phyloP scores from a whole-genome alignment of 2,797 vertebrate genomes.

The Acridotheres tristis region DNA sequence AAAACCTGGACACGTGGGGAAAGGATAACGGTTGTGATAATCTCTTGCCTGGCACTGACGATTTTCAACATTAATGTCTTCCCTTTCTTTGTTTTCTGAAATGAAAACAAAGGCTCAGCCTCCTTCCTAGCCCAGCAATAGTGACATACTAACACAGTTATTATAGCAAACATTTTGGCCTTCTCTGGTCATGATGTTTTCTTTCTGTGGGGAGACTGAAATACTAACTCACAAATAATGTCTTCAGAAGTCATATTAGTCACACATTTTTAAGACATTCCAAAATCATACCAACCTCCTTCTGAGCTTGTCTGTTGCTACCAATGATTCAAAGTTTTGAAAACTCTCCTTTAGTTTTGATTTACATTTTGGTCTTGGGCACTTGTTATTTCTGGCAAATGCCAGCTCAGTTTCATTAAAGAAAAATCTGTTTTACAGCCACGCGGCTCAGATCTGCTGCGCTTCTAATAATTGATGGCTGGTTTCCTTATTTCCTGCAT shows the following conservation, averaged over 20 bases:
- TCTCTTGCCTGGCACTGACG: neutral
- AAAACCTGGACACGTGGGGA: neutral
- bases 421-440: slow-evolving; percentile 80
- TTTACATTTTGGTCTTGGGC: slow-evolving; percentile 84
- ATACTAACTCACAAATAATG: slow-evolving; percentile 68
- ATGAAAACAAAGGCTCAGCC: slow-evolving; percentile 22
- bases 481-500: slow-evolving; percentile 73
- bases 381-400: slow-evolving; percentile 86
- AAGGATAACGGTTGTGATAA: neutral
- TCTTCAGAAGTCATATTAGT: slow-evolving; percentile 83
- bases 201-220: slow-evolving; percentile 74
- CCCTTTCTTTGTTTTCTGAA: slow-evolving; percentile 22
- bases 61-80: neutral
- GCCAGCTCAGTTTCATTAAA: slow-evolving; percentile 83
- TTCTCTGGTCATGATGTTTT: slow-evolving; percentile 42
- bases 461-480: slow-evolving; percentile 69
- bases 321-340: slow-evolving; percentile 79
- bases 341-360: slow-evolving; percentile 80
- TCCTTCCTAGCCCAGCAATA: slow-evolving; percentile 5
- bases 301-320: slow-evolving; percentile 75
- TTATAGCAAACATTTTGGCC: slow-evolving; percentile 47
- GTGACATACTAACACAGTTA: slow-evolving; percentile 69
- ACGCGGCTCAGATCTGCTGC: slow-evolving; percentile 66
- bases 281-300: slow-evolving; percentile 73
- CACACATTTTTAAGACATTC: slow-evolving; percentile 85